Base-by-base conservation (phyloP, 2,113 vertebrate genomes). In the Centropus unirufus region DNA sequence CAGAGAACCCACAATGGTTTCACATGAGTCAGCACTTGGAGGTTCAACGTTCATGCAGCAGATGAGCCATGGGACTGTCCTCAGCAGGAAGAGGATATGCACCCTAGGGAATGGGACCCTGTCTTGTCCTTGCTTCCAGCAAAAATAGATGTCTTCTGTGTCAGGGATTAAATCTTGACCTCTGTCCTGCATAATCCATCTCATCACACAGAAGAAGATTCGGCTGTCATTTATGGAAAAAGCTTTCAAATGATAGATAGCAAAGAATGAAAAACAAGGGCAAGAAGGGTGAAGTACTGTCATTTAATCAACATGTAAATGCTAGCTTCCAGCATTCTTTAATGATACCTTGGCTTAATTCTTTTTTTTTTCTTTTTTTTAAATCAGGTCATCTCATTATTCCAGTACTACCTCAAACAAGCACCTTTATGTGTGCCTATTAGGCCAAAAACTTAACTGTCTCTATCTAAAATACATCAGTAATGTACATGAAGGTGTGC, bases 271-370 rank as follows among this genome's bases (percentile, higher is more conserved):
- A 87, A 92, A 80, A n/a, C 76, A 96, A 95, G 79, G 69, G 34
- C 74, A 89, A 89, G 24, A 87, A 89, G 15, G 49, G 47, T 82
- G 70, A 95, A 94, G 39, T 52, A 59, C 36, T 76, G 26, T 57
- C 27, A 80, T 94, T 95, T 95, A 96, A 95, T 93, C 83, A 87
- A 86, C 69, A 87, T 32, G 29, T 26, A 93, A 80, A 90, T 93
- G 30, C 32, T 69, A 40, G 17, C n/a, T 83, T 84, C 19, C 81
- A 84, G 19, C n/a, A 69, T 73, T 79, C 13, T 70, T 84, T 90
- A 92, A 63, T 74, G 55, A 2, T 8, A 79, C 14, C 20, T 78
- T 36, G 8, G 5, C 8, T 70, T 83, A 9, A 8, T 46, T 39
- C 17, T 34, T 34, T 47, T 49, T 34, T 64, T 47, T 52, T 78